These are phyloP conservation scores for Columbina picui DNA, from an alignment of 2,113 vertebrate genomes.

Conservation along the genomic window DNA sequence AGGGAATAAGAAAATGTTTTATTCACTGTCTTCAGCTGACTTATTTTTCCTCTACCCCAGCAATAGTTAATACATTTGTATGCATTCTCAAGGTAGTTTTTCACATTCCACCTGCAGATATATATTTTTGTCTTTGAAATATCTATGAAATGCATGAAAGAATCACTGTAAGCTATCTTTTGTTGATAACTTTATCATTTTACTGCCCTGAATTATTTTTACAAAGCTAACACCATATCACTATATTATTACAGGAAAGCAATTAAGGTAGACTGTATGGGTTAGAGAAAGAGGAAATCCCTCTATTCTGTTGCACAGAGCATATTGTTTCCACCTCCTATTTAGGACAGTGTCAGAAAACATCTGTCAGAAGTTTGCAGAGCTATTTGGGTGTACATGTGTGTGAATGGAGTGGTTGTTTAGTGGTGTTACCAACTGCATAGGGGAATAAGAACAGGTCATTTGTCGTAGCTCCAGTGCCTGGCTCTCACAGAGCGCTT, in stretches of 20 bases:
- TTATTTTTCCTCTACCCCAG: constrained; percentile 4
- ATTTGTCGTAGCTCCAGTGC: background rate
- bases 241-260: background rate
- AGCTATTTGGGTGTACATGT: background rate
- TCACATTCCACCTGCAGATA: constrained; percentile 6
- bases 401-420: background rate
- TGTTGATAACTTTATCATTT: constrained; percentile 50
- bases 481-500: background rate
- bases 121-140: constrained; percentile 49
- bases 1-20: constrained; percentile 50
- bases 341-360: background rate
- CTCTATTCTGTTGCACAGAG: background rate
- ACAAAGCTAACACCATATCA: background rate
- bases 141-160: constrained; percentile 23
- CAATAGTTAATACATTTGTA: constrained; percentile 21
- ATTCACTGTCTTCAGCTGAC: constrained; percentile 34
- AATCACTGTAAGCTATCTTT: constrained; percentile 49
- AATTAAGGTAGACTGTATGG: background rate
- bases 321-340: background rate
- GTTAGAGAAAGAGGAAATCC: constrained; percentile 3
- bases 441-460: background rate
- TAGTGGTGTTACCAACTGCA: background rate
- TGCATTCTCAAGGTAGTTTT: background rate
- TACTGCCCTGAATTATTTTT: constrained; percentile 55
- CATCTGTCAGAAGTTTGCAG: background rate